Base-by-base conservation (phyloP, 2,797 vertebrate species). In the Apogon talboti region DNA sequence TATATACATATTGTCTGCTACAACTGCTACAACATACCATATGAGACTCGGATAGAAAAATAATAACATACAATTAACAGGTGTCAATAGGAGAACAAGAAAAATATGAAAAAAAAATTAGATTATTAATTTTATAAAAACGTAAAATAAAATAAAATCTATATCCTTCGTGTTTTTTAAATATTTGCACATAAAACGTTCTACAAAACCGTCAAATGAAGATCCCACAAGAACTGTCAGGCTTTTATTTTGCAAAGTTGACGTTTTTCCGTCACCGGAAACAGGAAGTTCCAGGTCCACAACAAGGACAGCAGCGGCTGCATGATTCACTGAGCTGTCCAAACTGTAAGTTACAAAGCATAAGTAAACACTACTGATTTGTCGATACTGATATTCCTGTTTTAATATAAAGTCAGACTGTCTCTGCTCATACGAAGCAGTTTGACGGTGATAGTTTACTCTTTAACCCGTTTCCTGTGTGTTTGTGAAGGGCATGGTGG, bases 401-500 rank as follows among this genome's bases (percentile, higher is more conserved):
- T 41, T 5, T 4, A 12, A n/a, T 11, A 19, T 43, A 15, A 33
- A 42, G 7, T 21, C 8, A 12, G 6, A 13, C 16, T 1, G 7
- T 45, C 14, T 44, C 2, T 44, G 44, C 8, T 40, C 21, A 24
- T 24, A 24, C 5, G 21, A 2, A 2, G 3, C 14, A 21, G 19
- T 54, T 15, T 45, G 6, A 8, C 42, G 15, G 62, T 62, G 3
- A 7, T n/a, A 19, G 21, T 15, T 43, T 11, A 3, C 21, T 15
- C 4, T 65, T 13, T 42, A 7, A 21, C 30, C 13, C 18, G 21
- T 24, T 24, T 5, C 21, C 40, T 33, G 18, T 15, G 18, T 51
- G 54, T 40, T n/a, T 37, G 12, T 76, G 69, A 79, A 89, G 90
- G 85, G 41, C 82, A 92, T 94, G 93, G 54, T 82, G 47, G 83